Evolutionary conservation across 2,888 invertebrate species (phyloP).

Genomic region (Cantharis nigra): DNA sequence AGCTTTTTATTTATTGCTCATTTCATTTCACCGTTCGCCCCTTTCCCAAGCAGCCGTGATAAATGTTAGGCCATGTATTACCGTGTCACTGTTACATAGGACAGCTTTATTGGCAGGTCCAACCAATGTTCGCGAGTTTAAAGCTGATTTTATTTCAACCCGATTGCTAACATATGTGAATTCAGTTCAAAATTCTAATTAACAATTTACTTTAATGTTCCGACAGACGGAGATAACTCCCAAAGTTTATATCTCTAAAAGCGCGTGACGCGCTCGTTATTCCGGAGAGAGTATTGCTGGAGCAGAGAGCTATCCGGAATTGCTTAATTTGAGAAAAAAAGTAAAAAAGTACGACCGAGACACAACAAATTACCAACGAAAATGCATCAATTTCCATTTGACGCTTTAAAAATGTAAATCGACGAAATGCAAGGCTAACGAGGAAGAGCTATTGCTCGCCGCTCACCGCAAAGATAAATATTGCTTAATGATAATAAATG

Average conservation of each 20-base stretch:
- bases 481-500: neutral
- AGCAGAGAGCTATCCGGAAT: neutral
- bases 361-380: neutral
- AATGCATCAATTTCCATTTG: neutral
- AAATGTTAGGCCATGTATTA: conserved; percentile 53
- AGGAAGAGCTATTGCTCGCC: neutral
- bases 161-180: conserved; percentile 44
- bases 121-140: conserved; percentile 46
- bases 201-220: conserved; percentile 22
- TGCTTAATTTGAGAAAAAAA: neutral
- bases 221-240: neutral
- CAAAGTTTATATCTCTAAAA: neutral
- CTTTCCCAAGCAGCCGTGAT: conserved; percentile 42
- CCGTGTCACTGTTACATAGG: conserved; percentile 50
- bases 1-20: conserved; percentile 54
- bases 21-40: conserved; percentile 46
- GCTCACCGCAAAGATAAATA: neutral
- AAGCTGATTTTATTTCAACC: conserved; percentile 46
- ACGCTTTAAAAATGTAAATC: neutral
- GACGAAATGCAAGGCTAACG: neutral
- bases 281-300: neutral
- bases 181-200: conserved; percentile 31
- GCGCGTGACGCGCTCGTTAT: neutral
- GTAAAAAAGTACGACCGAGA: neutral
- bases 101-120: conserved; percentile 51